Conservation (phyloP, 2,113 vertebrate genomes). For the Ictalurus punctatus region DNA sequence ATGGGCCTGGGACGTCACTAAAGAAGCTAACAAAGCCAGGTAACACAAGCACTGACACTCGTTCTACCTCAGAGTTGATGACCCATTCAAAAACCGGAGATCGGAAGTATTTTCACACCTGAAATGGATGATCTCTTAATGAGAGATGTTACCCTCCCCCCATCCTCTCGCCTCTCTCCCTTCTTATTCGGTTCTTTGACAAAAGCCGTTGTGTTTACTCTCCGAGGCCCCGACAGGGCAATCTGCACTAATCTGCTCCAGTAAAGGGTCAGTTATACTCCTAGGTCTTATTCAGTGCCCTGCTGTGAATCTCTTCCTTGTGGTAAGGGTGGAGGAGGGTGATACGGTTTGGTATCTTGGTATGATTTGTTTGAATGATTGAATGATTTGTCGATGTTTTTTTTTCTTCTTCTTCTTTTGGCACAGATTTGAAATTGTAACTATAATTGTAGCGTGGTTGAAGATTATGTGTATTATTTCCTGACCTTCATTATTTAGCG, state of each 20-base stretch:
- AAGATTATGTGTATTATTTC: background rate
- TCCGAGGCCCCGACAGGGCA: constrained; percentile 73
- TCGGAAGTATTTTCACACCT: constrained; percentile 53
- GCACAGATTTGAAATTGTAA: background rate
- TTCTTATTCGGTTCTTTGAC: constrained; percentile 64
- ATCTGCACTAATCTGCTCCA: constrained; percentile 73
- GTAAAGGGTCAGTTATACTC: constrained; percentile 71
- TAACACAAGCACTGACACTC: constrained; percentile 58
- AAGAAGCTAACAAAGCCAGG: constrained; percentile 97
- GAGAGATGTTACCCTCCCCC: constrained; percentile 56
- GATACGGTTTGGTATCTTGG: background rate
- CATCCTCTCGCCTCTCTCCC: constrained; percentile 59
- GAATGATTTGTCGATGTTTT: background rate
- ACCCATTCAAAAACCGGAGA: constrained; percentile 25
- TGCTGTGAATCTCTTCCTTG: constrained; percentile 56
- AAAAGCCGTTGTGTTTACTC: constrained; percentile 75
- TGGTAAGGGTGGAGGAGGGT: constrained; percentile 22
- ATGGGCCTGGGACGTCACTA: constrained; percentile 99
- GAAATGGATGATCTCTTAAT: constrained; percentile 63
- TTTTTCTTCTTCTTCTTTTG: background rate
- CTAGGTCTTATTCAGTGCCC: constrained; percentile 59
- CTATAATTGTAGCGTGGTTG: background rate
- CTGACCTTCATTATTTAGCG: background rate
- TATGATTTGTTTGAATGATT: too few relatives aligned
- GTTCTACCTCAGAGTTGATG: background rate